phyloP scores from a whole-genome alignment of 2,888 invertebrate genomes.

The Cerceris ruficornis region DNA sequence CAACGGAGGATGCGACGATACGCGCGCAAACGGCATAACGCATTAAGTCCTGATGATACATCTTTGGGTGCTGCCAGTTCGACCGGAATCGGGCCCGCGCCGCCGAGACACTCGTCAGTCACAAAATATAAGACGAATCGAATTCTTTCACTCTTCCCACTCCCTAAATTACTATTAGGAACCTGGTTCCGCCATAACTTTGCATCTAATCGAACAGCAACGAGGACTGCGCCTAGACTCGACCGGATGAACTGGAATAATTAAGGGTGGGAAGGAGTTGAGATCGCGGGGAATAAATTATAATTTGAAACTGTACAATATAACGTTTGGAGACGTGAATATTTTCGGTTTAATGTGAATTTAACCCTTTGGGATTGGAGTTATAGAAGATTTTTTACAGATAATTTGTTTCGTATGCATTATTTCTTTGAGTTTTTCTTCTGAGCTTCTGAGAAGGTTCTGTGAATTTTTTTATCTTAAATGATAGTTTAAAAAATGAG shows the following conservation, averaged over 20 bases:
- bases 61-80: constrained; percentile 74
- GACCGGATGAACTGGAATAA: constrained; percentile 18
- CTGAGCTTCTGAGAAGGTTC: too few relatives aligned
- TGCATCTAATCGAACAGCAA: constrained; percentile 52
- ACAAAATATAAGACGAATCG: constrained; percentile 70
- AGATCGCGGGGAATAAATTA: background rate
- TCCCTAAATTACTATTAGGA: constrained; percentile 73
- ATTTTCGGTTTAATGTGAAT: too few relatives aligned
- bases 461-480: too few relatives aligned
- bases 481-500: too few relatives aligned
- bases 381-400: too few relatives aligned
- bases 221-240: constrained; percentile 57
- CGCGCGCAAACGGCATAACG: constrained; percentile 20
- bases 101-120: constrained; percentile 75
- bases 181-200: constrained; percentile 69
- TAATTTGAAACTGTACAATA: background rate
- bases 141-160: constrained; percentile 67
- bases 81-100: constrained; percentile 69
- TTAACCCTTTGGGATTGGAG: too few relatives aligned
- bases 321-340: too few relatives aligned
- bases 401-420: too few relatives aligned
- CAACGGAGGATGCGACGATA: constrained; percentile 13
- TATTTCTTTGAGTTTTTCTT: too few relatives aligned
- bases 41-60: constrained; percentile 61
- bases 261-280: background rate